Conservation (phyloP, 2,797 vertebrate genomes). For the Oreortyx pictus region DNA sequence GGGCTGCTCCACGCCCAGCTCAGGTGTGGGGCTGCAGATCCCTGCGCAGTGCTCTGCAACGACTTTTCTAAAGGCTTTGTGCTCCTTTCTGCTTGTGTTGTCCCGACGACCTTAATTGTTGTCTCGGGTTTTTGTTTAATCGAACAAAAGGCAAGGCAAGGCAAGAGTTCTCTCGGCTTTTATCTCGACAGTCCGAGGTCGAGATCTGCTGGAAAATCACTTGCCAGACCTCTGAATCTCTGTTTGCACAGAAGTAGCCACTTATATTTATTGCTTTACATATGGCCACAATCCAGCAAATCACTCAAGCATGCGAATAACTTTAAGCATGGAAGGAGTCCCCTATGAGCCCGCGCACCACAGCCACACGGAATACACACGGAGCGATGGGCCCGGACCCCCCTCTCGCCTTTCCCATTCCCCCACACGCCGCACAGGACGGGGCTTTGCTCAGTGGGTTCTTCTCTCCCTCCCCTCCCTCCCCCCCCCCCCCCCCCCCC, state of each 20-base stretch:
- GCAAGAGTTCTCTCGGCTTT: background rate
- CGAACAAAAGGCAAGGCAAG: background rate
- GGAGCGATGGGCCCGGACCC: background rate
- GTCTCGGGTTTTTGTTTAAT: background rate
- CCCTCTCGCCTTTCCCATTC: background rate
- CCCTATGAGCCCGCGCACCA: background rate
- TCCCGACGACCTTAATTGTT: background rate
- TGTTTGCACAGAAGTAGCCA: conserved; percentile 65
- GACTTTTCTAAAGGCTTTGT: conserved; percentile 14
- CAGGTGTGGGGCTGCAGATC: background rate
- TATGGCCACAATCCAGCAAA: conserved; percentile 63
- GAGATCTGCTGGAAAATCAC: conserved; percentile 56
- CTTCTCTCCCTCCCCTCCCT: background rate
- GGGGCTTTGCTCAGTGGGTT: background rate
- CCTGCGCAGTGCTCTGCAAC: background rate
- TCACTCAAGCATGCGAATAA: conserved; percentile 59
- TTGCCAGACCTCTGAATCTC: conserved; percentile 36
- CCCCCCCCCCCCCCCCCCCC: too few relatives aligned
- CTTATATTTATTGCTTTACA: conserved; percentile 70
- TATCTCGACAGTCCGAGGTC: background rate
- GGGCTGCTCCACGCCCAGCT: background rate
- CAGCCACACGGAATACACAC: conserved; percentile 4
- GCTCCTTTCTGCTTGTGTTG: background rate
- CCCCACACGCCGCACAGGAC: background rate
- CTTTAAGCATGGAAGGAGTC: conserved; percentile 34